Evolutionary conservation across 2,113 vertebrate species (phyloP).

Genomic region (Oreochromis tanganicae): DNA sequence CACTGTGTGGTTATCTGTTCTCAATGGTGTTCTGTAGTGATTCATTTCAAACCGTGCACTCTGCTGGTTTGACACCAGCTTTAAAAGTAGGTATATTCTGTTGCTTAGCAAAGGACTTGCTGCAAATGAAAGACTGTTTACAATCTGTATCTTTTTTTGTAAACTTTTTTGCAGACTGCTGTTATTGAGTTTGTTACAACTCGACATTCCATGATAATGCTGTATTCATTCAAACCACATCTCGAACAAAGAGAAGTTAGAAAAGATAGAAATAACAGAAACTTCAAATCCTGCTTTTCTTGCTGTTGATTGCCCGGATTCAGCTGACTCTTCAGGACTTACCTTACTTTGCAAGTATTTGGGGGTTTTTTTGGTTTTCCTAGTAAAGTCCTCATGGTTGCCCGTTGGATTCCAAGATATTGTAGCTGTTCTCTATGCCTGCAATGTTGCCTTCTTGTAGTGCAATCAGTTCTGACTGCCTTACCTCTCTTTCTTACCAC

Average conservation of each 20-base stretch:
- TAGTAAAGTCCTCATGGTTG: background rate
- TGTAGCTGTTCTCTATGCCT: background rate
- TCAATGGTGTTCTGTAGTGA: background rate
- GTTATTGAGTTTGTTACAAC: background rate
- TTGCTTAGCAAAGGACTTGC: background rate
- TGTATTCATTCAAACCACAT: background rate
- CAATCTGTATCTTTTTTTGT: background rate
- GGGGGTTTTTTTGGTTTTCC: rapidly evolving
- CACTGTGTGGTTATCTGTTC: background rate
- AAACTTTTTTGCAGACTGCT: background rate
- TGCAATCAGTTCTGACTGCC: background rate
- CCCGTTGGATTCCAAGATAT: background rate
- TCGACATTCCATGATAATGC: background rate
- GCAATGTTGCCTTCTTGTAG: background rate
- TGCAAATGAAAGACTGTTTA: background rate
- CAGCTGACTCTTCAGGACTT: background rate
- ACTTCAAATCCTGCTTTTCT: background rate
- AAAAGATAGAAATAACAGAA: background rate
- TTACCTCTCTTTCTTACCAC: background rate
- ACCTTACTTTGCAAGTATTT: background rate
- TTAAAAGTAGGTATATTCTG: background rate
- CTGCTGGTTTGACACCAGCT: background rate
- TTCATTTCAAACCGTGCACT: background rate
- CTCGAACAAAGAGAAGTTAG: background rate
- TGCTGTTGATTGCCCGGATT: background rate